These are phyloP conservation scores for Pteromalus puparum DNA, from an alignment of 1,140 invertebrate species.

Conservation along the genomic window DNA sequence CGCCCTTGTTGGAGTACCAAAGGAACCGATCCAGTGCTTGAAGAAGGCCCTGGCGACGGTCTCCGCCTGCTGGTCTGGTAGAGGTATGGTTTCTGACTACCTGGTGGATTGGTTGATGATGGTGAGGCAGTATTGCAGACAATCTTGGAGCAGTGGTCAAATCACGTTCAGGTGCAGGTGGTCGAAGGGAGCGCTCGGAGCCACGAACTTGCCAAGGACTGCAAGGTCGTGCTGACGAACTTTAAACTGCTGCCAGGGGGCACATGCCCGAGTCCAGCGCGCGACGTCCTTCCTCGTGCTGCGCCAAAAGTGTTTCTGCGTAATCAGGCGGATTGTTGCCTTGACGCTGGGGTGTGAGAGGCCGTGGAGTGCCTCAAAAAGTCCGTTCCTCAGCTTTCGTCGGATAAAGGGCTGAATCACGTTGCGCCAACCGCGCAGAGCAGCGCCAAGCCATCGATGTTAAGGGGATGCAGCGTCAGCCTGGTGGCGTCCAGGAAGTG, in stretches of 20 bases:
- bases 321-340: conserved; percentile 34
- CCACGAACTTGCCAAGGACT: neutral
- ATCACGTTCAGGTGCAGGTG: conserved; percentile 54
- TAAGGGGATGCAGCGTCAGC: neutral
- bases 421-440: conserved; percentile 29
- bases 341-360: conserved; percentile 13
- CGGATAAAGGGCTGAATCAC: conserved; percentile 9
- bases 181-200: neutral
- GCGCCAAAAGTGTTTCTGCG: conserved; percentile 43
- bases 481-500: neutral
- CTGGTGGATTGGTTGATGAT: neutral
- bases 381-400: neutral
- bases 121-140: conserved; percentile 20
- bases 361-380: conserved; percentile 18
- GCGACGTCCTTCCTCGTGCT: neutral
- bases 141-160: neutral
- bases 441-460: neutral
- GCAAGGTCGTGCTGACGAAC: conserved; percentile 42
- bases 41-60: too few relatives aligned
- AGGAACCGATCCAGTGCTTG: neutral
- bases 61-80: neutral
- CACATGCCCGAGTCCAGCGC: neutral
- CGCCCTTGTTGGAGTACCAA: neutral
- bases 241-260: conserved; percentile 51
- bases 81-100: conserved; percentile 5